phyloP scores from a whole-genome alignment of 1,140 invertebrate species.

The Zaprionus tsacasi region DNA sequence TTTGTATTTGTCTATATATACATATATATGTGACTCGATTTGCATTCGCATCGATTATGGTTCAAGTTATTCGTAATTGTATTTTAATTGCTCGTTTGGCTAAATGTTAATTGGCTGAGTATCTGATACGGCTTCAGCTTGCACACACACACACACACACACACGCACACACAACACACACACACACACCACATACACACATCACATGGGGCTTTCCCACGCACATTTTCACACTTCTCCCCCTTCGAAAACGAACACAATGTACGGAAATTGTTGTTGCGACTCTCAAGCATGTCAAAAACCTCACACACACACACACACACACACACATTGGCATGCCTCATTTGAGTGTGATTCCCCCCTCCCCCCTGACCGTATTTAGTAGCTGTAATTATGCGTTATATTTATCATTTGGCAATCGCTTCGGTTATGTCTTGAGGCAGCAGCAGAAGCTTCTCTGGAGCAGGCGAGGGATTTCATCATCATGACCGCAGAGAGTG shows the following conservation, averaged over 20 bases:
- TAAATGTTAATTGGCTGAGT: conserved; percentile 61
- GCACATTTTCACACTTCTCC: conserved; percentile 38
- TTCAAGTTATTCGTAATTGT: conserved; percentile 67
- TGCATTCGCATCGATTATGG: conserved; percentile 50
- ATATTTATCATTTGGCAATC: conserved; percentile 58
- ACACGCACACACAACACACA: conserved; percentile 14
- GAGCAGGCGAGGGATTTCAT: conserved; percentile 20
- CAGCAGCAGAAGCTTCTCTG: neutral
- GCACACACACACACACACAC: conserved; percentile 36
- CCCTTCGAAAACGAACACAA: conserved; percentile 32
- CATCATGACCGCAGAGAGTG: conserved; percentile 25
- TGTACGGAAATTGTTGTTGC: conserved; percentile 70
- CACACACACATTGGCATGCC: conserved; percentile 6
- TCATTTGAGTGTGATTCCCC: conserved; percentile 2
- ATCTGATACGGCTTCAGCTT: conserved; percentile 18
- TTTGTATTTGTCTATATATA: conserved; percentile 45
- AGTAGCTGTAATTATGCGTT: conserved; percentile 59
- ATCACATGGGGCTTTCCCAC: conserved; percentile 50
- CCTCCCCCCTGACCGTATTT: conserved; percentile 8
- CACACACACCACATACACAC: neutral
- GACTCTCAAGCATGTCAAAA: conserved; percentile 60
- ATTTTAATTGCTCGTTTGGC: conserved; percentile 73
- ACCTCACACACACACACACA: conserved; percentile 2
- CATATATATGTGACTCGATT: conserved; percentile 23
- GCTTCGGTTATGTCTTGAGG: conserved; percentile 37